phyloP scores from a whole-genome alignment of 2,888 invertebrate species.

The Shargacucullia verbasci region DNA sequence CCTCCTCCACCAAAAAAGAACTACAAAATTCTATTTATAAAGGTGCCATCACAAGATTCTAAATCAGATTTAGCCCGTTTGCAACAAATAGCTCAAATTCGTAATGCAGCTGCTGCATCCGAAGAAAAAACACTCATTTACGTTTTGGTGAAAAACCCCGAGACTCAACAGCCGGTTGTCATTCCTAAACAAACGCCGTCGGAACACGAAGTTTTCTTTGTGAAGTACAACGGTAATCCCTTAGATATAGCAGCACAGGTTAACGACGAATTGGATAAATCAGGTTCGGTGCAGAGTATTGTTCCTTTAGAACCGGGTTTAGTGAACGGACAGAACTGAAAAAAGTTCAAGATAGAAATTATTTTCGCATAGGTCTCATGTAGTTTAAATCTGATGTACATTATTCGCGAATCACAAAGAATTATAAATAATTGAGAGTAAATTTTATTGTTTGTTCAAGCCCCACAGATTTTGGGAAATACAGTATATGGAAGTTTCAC shows the following conservation, averaged over 20 bases:
- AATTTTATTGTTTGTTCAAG: background rate
- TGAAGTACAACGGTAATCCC: slow-evolving; percentile 83
- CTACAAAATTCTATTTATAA: slow-evolving; percentile 94
- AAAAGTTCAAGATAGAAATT: background rate
- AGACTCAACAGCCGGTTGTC: slow-evolving; percentile 80
- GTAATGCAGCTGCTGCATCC: slow-evolving; percentile 88
- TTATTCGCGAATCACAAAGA: background rate
- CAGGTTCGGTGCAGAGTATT: slow-evolving; percentile 42
- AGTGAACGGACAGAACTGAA: slow-evolving; percentile 47
- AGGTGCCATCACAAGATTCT: slow-evolving; percentile 90
- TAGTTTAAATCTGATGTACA: background rate
- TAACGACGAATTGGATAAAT: slow-evolving; percentile 45
- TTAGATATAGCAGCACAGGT: slow-evolving; percentile 48
- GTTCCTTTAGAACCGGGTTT: slow-evolving; percentile 56
- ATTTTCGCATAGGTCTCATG: background rate
- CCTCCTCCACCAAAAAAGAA: slow-evolving; percentile 89
- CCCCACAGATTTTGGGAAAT: too few relatives aligned
- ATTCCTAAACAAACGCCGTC: slow-evolving; percentile 55
- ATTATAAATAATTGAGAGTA: background rate
- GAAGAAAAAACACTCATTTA: slow-evolving; percentile 93
- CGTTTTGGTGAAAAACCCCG: slow-evolving; percentile 92
- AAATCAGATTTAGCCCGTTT: slow-evolving; percentile 65
- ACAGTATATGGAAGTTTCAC: background rate
- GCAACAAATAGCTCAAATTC: slow-evolving; percentile 88
- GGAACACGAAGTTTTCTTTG: slow-evolving; percentile 93